Percentiles rank a stretch among this genome's conserved stretches.
phyloP scores from a whole-genome alignment of 2,888 invertebrate genomes.

The Liodrosophila aerea region DNA sequence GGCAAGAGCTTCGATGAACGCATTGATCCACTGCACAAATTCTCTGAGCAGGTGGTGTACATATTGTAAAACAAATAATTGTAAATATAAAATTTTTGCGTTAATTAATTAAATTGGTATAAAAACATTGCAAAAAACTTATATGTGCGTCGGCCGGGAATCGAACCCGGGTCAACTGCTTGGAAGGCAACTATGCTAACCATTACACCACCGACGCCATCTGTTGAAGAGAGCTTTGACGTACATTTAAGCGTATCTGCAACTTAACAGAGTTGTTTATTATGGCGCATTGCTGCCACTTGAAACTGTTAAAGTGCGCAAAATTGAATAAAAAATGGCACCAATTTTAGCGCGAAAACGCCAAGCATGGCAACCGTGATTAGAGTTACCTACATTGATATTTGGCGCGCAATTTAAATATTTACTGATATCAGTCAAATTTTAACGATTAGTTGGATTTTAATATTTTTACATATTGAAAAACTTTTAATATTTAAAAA shows the following conservation, averaged over 20 bases:
- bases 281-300: neutral
- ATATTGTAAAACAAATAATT: slow-evolving; percentile 33
- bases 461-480: no score
- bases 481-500: no score
- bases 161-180: slow-evolving; percentile 82
- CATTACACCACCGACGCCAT: slow-evolving; percentile 81
- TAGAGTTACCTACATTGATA: no score
- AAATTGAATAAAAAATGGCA: no score
- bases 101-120: neutral
- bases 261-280: neutral
- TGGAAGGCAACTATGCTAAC: slow-evolving; percentile 82
- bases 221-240: fast-evolving
- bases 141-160: slow-evolving; percentile 80
- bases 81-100: neutral
- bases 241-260: slow-evolving; percentile 3
- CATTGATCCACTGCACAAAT: slow-evolving; percentile 81
- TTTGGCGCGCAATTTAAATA: no score
- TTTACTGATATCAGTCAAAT: no score
- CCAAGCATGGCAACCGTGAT: no score
- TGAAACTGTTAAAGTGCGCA: no score
- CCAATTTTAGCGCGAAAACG: no score
- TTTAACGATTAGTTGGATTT: no score
- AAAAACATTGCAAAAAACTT: slow-evolving; percentile 38
- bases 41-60: slow-evolving; percentile 44
- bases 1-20: slow-evolving; percentile 85